Percentiles rank a stretch among this genome's conserved stretches.
Conservation (phyloP, 2,888 invertebrate genomes). For the Noctua janthina region DNA sequence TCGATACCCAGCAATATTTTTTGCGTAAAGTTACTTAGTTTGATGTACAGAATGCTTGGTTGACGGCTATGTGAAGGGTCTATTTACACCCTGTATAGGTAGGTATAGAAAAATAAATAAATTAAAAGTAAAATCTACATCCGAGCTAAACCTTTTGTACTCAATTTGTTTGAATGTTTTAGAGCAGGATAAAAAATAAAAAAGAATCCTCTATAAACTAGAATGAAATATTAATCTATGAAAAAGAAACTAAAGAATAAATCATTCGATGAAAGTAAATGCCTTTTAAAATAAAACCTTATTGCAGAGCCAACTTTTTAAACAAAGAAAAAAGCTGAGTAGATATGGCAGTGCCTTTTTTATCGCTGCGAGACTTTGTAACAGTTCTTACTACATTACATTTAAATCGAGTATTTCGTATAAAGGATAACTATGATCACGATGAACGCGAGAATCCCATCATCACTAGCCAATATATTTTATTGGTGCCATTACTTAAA, state of each 20-base stretch:
- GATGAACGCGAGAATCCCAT: background rate
- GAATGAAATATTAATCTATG: background rate
- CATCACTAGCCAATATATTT: background rate
- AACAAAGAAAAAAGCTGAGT: background rate
- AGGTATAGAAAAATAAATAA: too few relatives aligned
- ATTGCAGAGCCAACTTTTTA: background rate
- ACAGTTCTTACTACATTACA: constrained; percentile 5
- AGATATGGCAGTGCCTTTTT: constrained; percentile 5
- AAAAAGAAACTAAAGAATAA: constrained; percentile 3
- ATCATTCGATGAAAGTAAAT: constrained; percentile 6
- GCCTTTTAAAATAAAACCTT: constrained; percentile 20
- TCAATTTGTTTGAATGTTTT: background rate
- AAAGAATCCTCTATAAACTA: background rate
- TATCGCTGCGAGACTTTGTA: constrained; percentile 10
- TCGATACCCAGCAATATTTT: too few relatives aligned
- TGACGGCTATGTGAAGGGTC: too few relatives aligned
- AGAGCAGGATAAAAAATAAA: constrained; percentile 9
- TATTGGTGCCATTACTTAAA: background rate
- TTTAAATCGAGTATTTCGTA: background rate
- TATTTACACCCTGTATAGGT: background rate
- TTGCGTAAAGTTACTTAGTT: too few relatives aligned
- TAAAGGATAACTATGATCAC: background rate
- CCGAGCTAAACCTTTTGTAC: background rate
- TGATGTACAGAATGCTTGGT: too few relatives aligned
- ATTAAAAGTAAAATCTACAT: too few relatives aligned